phyloP scores from a whole-genome alignment of 2,888 invertebrate species.

The Stenotaenia linearis region DNA sequence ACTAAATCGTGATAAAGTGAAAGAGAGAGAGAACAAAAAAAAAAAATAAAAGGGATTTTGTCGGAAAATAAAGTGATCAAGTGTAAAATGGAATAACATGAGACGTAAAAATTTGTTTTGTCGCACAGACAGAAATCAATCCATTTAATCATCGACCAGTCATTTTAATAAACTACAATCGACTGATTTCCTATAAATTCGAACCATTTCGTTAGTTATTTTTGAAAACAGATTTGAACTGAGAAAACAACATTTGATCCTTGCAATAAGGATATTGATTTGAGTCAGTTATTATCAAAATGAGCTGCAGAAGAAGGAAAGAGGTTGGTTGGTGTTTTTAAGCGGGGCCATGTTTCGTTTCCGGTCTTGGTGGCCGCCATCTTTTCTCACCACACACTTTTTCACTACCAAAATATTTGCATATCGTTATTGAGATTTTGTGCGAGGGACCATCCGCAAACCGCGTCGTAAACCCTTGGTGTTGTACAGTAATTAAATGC shows the following conservation, averaged over 20 bases:
- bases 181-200: background rate
- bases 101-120: background rate
- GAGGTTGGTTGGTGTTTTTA: background rate
- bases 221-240: background rate
- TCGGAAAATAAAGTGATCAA: background rate
- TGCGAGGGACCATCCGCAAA: background rate
- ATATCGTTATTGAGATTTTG: background rate
- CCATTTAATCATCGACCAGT: background rate
- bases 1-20: background rate
- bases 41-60: background rate
- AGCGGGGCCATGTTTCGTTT: background rate
- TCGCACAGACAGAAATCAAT: background rate
- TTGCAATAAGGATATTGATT: background rate
- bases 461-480: background rate
- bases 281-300: background rate
- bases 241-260: background rate
- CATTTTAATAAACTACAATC: background rate
- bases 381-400: background rate
- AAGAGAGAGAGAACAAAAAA: background rate
- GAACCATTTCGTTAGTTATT: background rate
- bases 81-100: background rate
- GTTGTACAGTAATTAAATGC: background rate
- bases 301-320: background rate
- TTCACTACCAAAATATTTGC: background rate
- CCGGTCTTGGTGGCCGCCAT: background rate